Conservation (phyloP, 2,888 invertebrate species). For the Gnatocerus cornutus region DNA sequence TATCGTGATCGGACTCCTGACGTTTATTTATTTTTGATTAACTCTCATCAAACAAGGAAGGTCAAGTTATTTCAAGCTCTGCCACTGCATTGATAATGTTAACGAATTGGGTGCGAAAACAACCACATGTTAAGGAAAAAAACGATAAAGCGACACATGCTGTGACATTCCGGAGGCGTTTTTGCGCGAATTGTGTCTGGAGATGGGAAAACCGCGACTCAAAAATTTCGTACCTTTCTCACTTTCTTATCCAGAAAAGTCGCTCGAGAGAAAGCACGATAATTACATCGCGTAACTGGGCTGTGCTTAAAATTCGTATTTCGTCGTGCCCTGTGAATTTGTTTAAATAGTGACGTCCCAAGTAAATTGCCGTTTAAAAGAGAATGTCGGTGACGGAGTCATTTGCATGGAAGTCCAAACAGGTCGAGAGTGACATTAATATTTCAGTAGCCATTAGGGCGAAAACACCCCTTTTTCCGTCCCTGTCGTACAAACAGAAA, state of each 20-base stretch:
- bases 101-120: no score
- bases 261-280: conserved; percentile 27
- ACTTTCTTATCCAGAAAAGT: conserved; percentile 33
- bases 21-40: conserved; percentile 19
- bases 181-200: conserved; percentile 13
- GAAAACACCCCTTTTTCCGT: conserved; percentile 21
- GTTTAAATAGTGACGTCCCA: conserved; percentile 9
- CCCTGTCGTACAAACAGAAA: conserved; percentile 31
- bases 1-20: not conserved
- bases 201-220: no score
- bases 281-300: conserved; percentile 34
- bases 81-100: conserved; percentile 16
- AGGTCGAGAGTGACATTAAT: conserved; percentile 28
- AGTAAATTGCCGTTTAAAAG: not conserved
- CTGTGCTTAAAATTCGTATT: conserved; percentile 9
- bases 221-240: not conserved
- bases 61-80: conserved; percentile 36
- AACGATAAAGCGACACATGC: conserved; percentile 16
- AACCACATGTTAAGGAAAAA: conserved; percentile 3
- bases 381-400: not conserved
- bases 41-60: conserved; percentile 31
- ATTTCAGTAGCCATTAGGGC: conserved; percentile 30
- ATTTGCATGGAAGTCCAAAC: conserved; percentile 24
- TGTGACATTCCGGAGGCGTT: conserved; percentile 10
- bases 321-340: conserved; percentile 15